Conservation (phyloP, 2,113 vertebrate genomes). For the Microcebus ravelobensis region DNA sequence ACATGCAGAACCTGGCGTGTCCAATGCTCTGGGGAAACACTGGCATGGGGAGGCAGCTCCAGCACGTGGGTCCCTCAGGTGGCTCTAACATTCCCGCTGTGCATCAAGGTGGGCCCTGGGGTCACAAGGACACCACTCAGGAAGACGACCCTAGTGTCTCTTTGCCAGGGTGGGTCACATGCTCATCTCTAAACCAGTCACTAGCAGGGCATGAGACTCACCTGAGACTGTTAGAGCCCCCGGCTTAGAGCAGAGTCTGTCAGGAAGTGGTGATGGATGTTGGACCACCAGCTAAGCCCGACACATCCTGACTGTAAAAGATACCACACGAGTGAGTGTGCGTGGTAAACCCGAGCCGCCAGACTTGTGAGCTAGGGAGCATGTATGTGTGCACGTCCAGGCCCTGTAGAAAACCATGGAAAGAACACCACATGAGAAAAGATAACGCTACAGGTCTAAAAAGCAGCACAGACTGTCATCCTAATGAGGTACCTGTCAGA, state of each 20-base stretch:
- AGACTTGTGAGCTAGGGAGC: neutral
- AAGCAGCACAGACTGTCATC: neutral
- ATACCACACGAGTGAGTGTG: accelerated
- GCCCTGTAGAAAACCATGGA: accelerated
- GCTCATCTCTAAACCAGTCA: neutral
- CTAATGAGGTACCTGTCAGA: neutral
- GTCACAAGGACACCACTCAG: neutral
- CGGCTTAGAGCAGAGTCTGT: neutral
- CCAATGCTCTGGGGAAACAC: neutral
- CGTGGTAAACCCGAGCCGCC: accelerated
- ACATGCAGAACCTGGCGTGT: accelerated
- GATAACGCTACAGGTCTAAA: neutral
- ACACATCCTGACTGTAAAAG: neutral
- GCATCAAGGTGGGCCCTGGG: neutral
- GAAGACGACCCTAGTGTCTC: neutral
- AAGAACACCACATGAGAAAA: neutral
- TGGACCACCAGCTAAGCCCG: neutral
- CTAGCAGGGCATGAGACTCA: neutral
- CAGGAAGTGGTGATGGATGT: neutral
- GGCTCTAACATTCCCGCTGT: neutral
- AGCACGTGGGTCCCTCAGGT: neutral
- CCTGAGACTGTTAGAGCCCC: neutral
- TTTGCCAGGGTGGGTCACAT: neutral
- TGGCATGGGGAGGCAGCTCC: neutral
- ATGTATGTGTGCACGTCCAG: accelerated